Conservation (phyloP, 2,113 vertebrate species). For the Syrmaticus mikado region DNA sequence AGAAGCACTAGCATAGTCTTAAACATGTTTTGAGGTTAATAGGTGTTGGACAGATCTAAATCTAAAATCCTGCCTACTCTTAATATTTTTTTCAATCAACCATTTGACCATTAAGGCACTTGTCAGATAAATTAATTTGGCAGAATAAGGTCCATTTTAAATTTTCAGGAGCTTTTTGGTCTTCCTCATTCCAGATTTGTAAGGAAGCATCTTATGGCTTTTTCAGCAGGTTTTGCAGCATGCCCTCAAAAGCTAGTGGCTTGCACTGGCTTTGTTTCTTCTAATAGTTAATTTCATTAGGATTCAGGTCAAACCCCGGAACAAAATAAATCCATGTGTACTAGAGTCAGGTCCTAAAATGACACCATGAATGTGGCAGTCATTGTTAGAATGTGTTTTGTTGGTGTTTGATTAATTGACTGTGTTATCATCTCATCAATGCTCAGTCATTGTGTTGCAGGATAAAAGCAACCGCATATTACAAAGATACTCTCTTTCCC, state of each 20-base stretch:
- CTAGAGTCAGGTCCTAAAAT: conserved; percentile 24
- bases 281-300: background rate
- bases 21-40: background rate
- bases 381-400: conserved; percentile 43
- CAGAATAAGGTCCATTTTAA: background rate
- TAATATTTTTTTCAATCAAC: background rate
- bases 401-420: conserved; percentile 48
- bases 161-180: background rate
- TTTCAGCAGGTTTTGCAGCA: conserved; percentile 1
- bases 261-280: background rate
- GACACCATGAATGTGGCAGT: background rate
- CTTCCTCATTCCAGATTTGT: background rate
- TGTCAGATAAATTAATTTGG: background rate
- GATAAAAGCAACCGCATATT: conserved; percentile 7
- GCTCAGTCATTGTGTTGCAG: background rate
- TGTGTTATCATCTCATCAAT: conserved; percentile 14
- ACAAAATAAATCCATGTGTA: background rate
- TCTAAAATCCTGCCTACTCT: background rate
- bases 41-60: background rate
- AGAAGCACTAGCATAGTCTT: background rate
- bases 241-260: background rate
- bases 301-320: conserved; percentile 18
- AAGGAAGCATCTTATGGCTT: background rate
- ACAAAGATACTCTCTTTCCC: conserved; percentile 5
- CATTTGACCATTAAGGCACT: background rate